Evolutionary conservation across 2,888 invertebrate species (phyloP).

Genomic region (Tortricodes alternella): DNA sequence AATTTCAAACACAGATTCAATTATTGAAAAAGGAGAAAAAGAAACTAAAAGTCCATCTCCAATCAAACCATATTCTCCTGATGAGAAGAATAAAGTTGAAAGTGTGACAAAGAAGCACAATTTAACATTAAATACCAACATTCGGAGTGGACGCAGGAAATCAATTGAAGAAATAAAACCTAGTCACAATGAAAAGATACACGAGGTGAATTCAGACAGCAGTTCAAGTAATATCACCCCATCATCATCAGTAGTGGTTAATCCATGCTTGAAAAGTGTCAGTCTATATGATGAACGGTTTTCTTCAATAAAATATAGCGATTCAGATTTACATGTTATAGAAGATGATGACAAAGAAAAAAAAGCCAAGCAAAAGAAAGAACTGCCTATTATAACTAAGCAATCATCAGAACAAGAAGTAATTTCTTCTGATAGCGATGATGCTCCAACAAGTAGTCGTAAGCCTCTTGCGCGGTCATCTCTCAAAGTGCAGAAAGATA

Average conservation of each 20-base stretch:
- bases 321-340: conserved; percentile 50
- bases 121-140: background rate
- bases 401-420: conserved; percentile 36
- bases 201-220: conserved; percentile 15
- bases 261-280: conserved; percentile 65
- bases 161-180: background rate
- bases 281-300: conserved; percentile 63
- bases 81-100: background rate
- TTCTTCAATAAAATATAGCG: conserved; percentile 46
- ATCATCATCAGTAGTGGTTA: conserved; percentile 37
- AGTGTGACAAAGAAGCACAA: background rate
- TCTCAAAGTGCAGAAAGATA: conserved; percentile 47
- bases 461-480: conserved; percentile 25
- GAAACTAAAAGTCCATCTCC: background rate
- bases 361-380: conserved; percentile 3
- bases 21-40: background rate
- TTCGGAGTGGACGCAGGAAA: background rate
- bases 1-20: background rate
- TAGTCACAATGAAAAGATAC: background rate
- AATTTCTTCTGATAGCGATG: conserved; percentile 52
- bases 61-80: background rate
- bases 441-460: conserved; percentile 46
- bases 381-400: conserved; percentile 2
- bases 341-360: conserved; percentile 31
- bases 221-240: conserved; percentile 25